Evolutionary conservation across 2,888 invertebrate species (phyloP).

Genomic region (Drosophila paranaensis): DNA sequence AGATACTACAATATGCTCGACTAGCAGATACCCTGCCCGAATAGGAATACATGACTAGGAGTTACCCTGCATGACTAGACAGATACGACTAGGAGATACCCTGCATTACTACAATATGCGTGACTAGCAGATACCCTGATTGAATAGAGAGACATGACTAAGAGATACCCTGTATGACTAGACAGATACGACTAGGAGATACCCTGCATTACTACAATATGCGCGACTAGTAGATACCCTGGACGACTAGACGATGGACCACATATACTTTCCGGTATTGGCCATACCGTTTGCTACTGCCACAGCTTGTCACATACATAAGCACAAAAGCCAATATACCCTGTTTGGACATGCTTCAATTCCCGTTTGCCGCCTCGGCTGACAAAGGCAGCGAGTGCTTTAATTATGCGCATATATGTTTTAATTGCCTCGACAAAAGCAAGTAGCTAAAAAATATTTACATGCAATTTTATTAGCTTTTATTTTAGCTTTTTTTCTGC

Average conservation of each 20-base stretch:
- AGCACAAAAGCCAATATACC: not conserved
- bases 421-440: constrained; percentile 59
- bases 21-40: not conserved
- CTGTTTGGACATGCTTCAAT: too few species aligned
- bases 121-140: not conserved
- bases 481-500: constrained; percentile 31
- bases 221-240: not conserved
- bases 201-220: not conserved
- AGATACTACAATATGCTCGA: not conserved
- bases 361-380: constrained; percentile 1
- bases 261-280: not conserved
- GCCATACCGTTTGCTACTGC: not conserved
- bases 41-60: not conserved
- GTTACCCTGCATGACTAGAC: not conserved
- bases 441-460: constrained; percentile 41
- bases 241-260: not conserved
- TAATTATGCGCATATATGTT: constrained; percentile 54
- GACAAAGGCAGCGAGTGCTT: constrained; percentile 39
- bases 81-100: not conserved
- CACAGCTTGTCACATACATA: not conserved
- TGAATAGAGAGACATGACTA: not conserved
- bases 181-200: not conserved
- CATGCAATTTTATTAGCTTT: constrained; percentile 41
- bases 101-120: not conserved
- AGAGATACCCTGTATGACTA: not conserved